These are phyloP conservation scores for Episyrphus balteatus DNA, from an alignment of 1,140 invertebrate genomes.

Conservation along the genomic window DNA sequence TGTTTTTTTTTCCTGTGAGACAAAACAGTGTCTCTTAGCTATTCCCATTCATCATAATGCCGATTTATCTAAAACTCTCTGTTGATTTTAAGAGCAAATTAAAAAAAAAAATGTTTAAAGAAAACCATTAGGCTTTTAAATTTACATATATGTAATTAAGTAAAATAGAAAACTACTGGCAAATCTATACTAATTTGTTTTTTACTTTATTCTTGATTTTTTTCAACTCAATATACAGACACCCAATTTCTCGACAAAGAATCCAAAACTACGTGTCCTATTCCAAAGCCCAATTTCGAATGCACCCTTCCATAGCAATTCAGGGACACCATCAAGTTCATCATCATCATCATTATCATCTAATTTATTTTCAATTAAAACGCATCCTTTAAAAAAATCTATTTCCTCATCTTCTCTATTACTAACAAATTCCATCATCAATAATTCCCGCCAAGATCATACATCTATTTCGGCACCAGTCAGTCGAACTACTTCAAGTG, in stretches of 20 bases:
- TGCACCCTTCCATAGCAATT: neutral
- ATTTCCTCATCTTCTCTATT: conserved; percentile 29
- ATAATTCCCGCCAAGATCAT: conserved; percentile 6
- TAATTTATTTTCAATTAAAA: conserved; percentile 3
- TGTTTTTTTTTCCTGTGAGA: too few species aligned
- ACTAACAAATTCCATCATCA: conserved; percentile 4
- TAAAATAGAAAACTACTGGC: too few species aligned
- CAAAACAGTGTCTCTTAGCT: too few species aligned
- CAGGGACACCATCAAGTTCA: neutral
- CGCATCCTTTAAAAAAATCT: conserved; percentile 29
- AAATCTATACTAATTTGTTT: too few species aligned
- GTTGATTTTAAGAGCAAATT: too few species aligned
- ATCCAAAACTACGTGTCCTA: conserved; percentile 28
- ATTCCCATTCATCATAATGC: too few species aligned
- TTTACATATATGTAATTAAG: too few species aligned
- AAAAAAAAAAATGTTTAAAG: too few species aligned
- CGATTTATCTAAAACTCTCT: too few species aligned
- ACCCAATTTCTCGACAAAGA: conserved; percentile 25
- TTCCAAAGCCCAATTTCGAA: conserved; percentile 30
- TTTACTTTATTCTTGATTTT: neutral
- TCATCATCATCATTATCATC: conserved; percentile 14
- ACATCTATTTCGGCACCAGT: conserved; percentile 20
- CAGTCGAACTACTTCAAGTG: conserved; percentile 22
- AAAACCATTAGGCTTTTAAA: neutral
- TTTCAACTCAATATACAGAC: conserved; percentile 14